phyloP scores from a whole-genome alignment of 1,140 invertebrate genomes.

The Ectropis grisescens region DNA sequence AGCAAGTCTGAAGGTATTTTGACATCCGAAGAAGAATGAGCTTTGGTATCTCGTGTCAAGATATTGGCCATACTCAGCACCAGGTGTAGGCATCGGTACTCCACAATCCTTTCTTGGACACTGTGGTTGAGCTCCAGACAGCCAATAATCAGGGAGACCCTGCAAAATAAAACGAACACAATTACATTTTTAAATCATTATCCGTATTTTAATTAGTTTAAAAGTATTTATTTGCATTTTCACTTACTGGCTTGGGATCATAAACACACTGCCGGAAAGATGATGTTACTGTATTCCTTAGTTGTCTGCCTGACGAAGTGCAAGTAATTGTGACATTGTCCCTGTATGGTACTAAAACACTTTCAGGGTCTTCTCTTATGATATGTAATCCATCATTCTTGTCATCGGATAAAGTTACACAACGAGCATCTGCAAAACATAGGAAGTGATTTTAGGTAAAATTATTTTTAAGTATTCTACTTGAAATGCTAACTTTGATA shows the following conservation, averaged over 20 bases:
- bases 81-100: slow-evolving; percentile 87
- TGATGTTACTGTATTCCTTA: slow-evolving; percentile 85
- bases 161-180: slow-evolving; percentile 34
- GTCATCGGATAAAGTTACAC: slow-evolving; percentile 90
- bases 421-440: slow-evolving; percentile 82
- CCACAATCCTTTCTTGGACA: slow-evolving; percentile 93
- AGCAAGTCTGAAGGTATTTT: slow-evolving; percentile 94
- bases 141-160: slow-evolving; percentile 92
- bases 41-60: slow-evolving; percentile 91
- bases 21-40: slow-evolving; percentile 96
- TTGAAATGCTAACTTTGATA: too few relatives aligned
- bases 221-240: background rate
- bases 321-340: slow-evolving; percentile 92
- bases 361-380: slow-evolving; percentile 81
- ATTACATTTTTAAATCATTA: slow-evolving; percentile 10
- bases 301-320: slow-evolving; percentile 79
- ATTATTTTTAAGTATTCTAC: too few relatives aligned
- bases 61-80: slow-evolving; percentile 91
- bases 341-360: slow-evolving; percentile 87
- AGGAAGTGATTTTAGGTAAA: slow-evolving; percentile 1
- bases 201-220: slow-evolving; percentile 4
- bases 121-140: slow-evolving; percentile 86
- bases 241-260: slow-evolving; percentile 87
- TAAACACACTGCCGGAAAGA: slow-evolving; percentile 94
- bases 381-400: slow-evolving; percentile 87